A percentile compares a stretch with the other conserved stretches of the same genome.
Conservation (phyloP, 2,113 vertebrate genomes). For the Polyodon spathula region DNA sequence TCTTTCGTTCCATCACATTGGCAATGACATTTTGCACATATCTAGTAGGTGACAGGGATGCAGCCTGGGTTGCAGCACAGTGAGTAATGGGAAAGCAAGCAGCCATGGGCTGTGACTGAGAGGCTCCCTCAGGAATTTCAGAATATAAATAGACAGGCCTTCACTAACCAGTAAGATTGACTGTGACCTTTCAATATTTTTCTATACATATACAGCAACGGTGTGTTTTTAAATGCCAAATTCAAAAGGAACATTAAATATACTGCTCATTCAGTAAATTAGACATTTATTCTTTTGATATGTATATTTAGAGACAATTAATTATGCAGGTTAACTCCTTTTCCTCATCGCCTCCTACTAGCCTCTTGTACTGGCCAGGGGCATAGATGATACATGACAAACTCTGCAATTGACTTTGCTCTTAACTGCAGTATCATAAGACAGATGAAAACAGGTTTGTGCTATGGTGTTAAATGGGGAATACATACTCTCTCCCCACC, state of each 20-base stretch:
- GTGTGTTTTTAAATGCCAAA: not conserved
- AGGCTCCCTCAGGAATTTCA: conserved; percentile 8
- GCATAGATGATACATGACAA: too few relatives aligned
- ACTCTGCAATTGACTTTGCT: too few relatives aligned
- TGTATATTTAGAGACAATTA: not conserved
- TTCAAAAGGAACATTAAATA: not conserved
- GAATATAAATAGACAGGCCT: conserved; percentile 17
- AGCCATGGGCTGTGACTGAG: conserved; percentile 23
- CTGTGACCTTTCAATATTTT: conserved; percentile 10
- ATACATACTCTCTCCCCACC: too few relatives aligned
- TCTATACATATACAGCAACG: not conserved
- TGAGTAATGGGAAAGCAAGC: conserved; percentile 19
- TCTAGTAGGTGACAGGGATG: conserved; percentile 17
- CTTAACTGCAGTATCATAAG: too few relatives aligned
- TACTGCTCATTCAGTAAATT: not conserved
- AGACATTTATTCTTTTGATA: not conserved
- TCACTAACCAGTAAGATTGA: conserved; percentile 13
- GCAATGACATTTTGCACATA: conserved; percentile 26
- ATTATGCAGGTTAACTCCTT: too few relatives aligned
- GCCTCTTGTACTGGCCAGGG: too few relatives aligned
- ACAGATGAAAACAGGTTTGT: too few relatives aligned
- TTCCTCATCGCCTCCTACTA: too few relatives aligned
- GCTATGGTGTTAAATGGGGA: too few relatives aligned
- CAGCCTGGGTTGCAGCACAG: conserved; percentile 15
- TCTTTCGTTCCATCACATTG: conserved; percentile 14